A percentile compares a stretch with the other conserved stretches of the same genome.
Conservation (phyloP, 1,140 invertebrate genomes). For the Monochamus saltuarius region DNA sequence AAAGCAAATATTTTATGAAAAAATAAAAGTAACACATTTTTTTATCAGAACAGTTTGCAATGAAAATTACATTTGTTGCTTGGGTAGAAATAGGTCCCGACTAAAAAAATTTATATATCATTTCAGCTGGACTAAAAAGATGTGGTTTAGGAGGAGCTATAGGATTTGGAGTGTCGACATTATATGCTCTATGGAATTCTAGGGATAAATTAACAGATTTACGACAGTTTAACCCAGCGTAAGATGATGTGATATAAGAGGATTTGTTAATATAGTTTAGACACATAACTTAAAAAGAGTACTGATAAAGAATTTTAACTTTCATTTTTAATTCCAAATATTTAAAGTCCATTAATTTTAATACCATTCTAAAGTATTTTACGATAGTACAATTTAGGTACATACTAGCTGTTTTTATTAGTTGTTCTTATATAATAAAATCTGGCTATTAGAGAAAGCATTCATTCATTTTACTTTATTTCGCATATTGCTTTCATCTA, state of each 20-base stretch:
- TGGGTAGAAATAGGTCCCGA: too few species aligned
- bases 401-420: slow-evolving; percentile 22
- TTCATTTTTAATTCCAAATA: too few species aligned
- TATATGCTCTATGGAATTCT: slow-evolving; percentile 49
- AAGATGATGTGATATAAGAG: slow-evolving; percentile 29
- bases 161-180: slow-evolving; percentile 57
- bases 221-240: slow-evolving; percentile 50
- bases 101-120: too few species aligned
- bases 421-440: slow-evolving; percentile 34
- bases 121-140: slow-evolving; percentile 70
- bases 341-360: slow-evolving; percentile 1
- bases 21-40: too few species aligned
- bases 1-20: too few species aligned
- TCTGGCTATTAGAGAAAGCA: slow-evolving; percentile 14
- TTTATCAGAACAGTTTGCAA: too few species aligned
- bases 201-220: slow-evolving; percentile 47
- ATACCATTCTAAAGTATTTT: not conserved
- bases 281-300: slow-evolving; percentile 8
- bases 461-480: slow-evolving; percentile 17
- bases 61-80: too few species aligned
- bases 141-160: slow-evolving; percentile 73
- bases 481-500: slow-evolving; percentile 19
- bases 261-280: slow-evolving; percentile 8
- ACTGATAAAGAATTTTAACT: too few species aligned
- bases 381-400: slow-evolving; percentile 18